Percentiles rank a stretch among this genome's conserved stretches.
Conservation (phyloP, 2,113 vertebrate species). For the Hyperopisus bebe region DNA sequence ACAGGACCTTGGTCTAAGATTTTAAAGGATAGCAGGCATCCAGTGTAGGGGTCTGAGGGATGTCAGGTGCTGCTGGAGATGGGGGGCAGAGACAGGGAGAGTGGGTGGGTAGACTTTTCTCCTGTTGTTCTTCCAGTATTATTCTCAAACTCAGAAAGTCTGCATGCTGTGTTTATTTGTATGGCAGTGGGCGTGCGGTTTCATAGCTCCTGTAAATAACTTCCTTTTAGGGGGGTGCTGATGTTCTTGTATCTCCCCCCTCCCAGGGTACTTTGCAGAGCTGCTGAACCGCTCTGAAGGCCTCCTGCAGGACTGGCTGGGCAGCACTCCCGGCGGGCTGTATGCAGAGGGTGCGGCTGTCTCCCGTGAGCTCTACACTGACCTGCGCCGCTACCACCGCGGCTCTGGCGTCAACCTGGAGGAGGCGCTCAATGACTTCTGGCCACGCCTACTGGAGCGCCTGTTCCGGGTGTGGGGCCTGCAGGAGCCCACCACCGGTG, state of each 20-base stretch:
- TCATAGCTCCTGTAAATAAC: background rate
- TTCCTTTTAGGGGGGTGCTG: background rate
- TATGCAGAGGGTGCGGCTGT: conserved; percentile 69
- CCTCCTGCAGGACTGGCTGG: conserved; percentile 67
- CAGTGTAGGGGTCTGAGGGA: background rate
- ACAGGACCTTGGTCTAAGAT: background rate
- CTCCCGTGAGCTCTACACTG: conserved; percentile 73
- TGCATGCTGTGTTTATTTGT: background rate
- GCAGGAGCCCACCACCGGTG: conserved; percentile 67
- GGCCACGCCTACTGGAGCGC: conserved; percentile 78
- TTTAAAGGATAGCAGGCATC: background rate
- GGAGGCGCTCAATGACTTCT: conserved; percentile 83
- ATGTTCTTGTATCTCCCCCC: background rate
- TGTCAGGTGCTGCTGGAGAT: background rate
- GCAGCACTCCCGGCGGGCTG: conserved; percentile 64
- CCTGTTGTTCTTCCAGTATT: background rate
- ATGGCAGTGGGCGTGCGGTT: background rate
- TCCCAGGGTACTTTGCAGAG: conserved; percentile 78
- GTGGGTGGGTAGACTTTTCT: background rate
- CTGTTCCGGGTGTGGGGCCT: conserved; percentile 69
- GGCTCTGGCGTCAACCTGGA: conserved; percentile 82
- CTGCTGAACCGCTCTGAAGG: conserved; percentile 77
- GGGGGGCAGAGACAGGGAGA: background rate
- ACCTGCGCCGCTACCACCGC: conserved; percentile 79
- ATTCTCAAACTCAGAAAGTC: background rate